A percentile compares a stretch with the other conserved stretches of the same genome.
Evolutionary conservation across 2,113 vertebrate genomes (phyloP).

Genomic region (Phainopepla nitens): DNA sequence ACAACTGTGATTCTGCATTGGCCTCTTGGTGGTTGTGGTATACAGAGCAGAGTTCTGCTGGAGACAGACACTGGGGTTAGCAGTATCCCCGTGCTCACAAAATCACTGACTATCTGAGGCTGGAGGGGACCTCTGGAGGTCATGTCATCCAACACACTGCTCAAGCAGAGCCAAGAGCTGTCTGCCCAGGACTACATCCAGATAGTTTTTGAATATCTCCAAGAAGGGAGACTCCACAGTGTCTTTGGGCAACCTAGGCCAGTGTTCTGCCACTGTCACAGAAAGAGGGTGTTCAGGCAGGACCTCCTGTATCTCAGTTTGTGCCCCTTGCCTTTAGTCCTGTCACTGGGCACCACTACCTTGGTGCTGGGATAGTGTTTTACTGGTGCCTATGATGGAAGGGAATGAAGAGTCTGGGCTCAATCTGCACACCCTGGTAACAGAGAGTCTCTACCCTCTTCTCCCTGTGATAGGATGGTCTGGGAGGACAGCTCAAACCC

Average conservation of each 20-base stretch:
- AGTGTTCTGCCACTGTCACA: neutral
- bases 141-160: neutral
- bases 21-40: neutral
- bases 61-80: neutral
- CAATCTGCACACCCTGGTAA: neutral
- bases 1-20: neutral
- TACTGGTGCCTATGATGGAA: neutral
- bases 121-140: neutral
- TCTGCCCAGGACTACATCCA: neutral
- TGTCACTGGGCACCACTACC: neutral
- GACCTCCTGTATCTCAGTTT: neutral
- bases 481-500: neutral
- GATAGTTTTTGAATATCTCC: neutral
- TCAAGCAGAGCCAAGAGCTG: neutral
- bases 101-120: neutral
- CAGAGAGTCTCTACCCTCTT: neutral
- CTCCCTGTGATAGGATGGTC: neutral
- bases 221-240: neutral
- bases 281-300: neutral
- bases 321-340: neutral
- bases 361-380: neutral
- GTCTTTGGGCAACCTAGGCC: neutral
- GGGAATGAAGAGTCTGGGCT: neutral
- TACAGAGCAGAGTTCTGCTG: neutral
- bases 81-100: neutral